Conservation (phyloP, 1,140 invertebrate species). For the Dufourea novaeangliae region DNA sequence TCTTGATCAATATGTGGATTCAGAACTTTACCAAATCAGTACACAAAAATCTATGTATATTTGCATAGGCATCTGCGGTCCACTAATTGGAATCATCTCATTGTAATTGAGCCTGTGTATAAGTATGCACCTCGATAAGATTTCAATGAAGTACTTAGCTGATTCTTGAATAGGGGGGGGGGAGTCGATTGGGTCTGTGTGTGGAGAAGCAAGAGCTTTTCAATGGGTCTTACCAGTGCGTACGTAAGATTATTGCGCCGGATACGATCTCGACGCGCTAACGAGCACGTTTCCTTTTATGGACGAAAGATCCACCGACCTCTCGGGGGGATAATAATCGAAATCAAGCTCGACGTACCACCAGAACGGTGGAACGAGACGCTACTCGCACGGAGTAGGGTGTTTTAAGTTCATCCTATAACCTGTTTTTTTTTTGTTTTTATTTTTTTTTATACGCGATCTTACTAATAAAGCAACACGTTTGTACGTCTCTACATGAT, state of each 20-base stretch:
- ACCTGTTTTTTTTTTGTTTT: slow-evolving; percentile 18
- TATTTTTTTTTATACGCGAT: slow-evolving; percentile 68
- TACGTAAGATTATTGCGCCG: slow-evolving; percentile 17
- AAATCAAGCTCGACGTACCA: slow-evolving; percentile 19
- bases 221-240: slow-evolving; percentile 2
- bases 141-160: slow-evolving; percentile 56
- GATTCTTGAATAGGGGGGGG: not conserved
- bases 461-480: slow-evolving; percentile 55
- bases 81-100: slow-evolving; percentile 14
- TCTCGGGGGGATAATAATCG: slow-evolving; percentile 30
- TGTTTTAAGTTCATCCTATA: slow-evolving; percentile 50
- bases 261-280: slow-evolving; percentile 21
- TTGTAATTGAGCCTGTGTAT: not conserved
- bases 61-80: no score
- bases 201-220: not conserved
- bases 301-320: not conserved
- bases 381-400: slow-evolving; percentile 6
- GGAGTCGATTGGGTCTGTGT: not conserved
- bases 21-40: no score
- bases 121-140: not conserved
- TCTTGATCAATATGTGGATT: no score
- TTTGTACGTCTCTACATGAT: slow-evolving; percentile 68
- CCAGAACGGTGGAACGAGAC: not conserved
- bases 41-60: no score
- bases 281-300: slow-evolving; percentile 17